Percentiles rank a stretch among this genome's conserved stretches.
Evolutionary conservation across 2,888 invertebrate species (phyloP).

Genomic region (Mesorhabditis spiculigera): DNA sequence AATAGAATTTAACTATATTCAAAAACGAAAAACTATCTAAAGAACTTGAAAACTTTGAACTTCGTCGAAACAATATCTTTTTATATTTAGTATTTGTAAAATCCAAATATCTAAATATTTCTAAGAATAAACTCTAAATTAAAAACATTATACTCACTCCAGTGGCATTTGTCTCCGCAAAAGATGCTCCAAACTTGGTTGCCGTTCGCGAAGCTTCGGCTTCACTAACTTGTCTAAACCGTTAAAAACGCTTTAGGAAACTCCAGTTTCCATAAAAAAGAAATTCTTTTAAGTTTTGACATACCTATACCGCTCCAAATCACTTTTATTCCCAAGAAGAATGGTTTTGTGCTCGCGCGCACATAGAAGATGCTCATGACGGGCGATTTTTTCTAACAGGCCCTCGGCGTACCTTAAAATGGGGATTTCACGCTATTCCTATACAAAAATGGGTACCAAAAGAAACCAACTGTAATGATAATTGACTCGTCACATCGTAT

Average conservation of each 20-base stretch:
- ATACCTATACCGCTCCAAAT: constrained; percentile 63
- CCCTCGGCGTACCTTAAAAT: constrained; percentile 55
- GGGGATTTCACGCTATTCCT: neutral
- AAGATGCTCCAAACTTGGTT: constrained; percentile 34
- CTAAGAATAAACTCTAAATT: too few relatives aligned
- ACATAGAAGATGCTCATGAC: constrained; percentile 57
- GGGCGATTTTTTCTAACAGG: constrained; percentile 59
- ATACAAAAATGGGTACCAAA: neutral
- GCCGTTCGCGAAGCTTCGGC: constrained; percentile 42
- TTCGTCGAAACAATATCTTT: too few relatives aligned
- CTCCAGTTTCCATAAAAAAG: too few relatives aligned
- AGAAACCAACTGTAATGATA: constrained; percentile 49
- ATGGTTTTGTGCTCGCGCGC: constrained; percentile 59
- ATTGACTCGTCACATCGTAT: constrained; percentile 62
- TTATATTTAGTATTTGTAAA: too few relatives aligned
- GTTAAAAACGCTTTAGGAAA: neutral
- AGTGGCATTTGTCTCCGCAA: constrained; percentile 43
- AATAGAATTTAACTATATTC: too few relatives aligned
- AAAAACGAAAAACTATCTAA: too few relatives aligned
- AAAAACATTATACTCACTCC: constrained; percentile 21
- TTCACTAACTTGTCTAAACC: constrained; percentile 44
- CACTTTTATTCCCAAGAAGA: constrained; percentile 63
- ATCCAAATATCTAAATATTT: too few relatives aligned
- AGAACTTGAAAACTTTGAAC: too few relatives aligned
- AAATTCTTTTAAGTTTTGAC: neutral